Percentiles rank a stretch among this genome's conserved stretches.
These are phyloP conservation scores for Xiphorhynchus erythropygius DNA, from an alignment of 2,797 vertebrate species.

Conservation along the genomic window DNA sequence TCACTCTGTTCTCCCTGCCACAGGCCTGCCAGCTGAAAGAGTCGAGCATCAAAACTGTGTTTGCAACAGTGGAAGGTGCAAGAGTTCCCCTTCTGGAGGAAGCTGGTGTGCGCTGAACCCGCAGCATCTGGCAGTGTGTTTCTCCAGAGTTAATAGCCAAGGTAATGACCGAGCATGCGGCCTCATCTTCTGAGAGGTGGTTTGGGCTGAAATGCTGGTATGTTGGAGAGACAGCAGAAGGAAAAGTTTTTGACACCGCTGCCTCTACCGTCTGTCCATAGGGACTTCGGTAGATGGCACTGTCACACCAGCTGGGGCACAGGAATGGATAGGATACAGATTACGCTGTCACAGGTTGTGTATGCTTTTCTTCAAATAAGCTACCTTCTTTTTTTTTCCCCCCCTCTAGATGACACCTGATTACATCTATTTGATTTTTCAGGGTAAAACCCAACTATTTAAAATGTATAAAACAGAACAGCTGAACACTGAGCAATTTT, in stretches of 20 bases:
- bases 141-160: not conserved
- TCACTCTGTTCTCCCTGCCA: not conserved
- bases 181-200: not conserved
- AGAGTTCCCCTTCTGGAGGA: not conserved
- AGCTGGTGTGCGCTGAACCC: accelerated
- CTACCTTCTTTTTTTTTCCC: accelerated
- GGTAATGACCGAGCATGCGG: not conserved
- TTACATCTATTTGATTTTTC: not conserved
- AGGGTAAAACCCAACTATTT: not conserved
- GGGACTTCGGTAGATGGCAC: conserved; percentile 54
- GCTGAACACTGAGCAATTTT: not conserved
- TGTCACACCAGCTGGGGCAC: not conserved
- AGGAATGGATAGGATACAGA: not conserved
- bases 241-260: not conserved
- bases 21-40: not conserved
- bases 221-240: not conserved
- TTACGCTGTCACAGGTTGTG: not conserved
- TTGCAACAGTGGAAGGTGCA: not conserved
- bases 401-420: not conserved
- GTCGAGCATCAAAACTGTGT: not conserved
- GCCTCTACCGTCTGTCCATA: not conserved
- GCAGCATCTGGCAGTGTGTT: accelerated
- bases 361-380: not conserved
- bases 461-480: not conserved
- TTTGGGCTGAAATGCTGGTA: not conserved